Percentiles rank a stretch among this genome's conserved stretches.
Conservation (phyloP, 2,888 invertebrate genomes). For the Ophion costatus region DNA sequence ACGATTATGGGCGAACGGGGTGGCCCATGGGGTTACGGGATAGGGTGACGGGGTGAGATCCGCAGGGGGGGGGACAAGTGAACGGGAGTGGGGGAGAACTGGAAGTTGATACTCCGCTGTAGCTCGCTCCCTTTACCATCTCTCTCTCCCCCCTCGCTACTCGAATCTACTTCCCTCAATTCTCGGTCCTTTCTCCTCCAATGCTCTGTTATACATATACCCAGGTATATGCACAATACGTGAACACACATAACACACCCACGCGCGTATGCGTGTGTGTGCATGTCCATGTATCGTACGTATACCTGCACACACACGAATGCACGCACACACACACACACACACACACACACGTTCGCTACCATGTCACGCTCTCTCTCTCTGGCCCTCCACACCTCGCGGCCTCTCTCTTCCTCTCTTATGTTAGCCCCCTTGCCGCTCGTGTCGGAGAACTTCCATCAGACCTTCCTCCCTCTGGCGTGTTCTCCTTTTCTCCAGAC, state of each 20-base stretch:
- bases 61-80: slow-evolving; percentile 51
- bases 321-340: too few relatives aligned
- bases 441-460: slow-evolving; percentile 39
- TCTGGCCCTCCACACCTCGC: slow-evolving; percentile 15
- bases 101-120: slow-evolving; percentile 59
- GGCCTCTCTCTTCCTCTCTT: slow-evolving; percentile 11
- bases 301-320: fast-evolving
- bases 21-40: slow-evolving; percentile 73
- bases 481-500: slow-evolving; percentile 55
- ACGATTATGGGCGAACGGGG: slow-evolving; percentile 76
- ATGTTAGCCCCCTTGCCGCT: background rate
- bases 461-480: slow-evolving; percentile 52
- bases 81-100: slow-evolving; percentile 20
- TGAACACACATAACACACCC: too few relatives aligned
- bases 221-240: slow-evolving; percentile 2
- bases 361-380: slow-evolving; percentile 49
- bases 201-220: slow-evolving; percentile 30
- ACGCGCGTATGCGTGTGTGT: too few relatives aligned
- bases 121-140: slow-evolving; percentile 54
- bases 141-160: slow-evolving; percentile 41
- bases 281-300: too few relatives aligned
- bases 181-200: slow-evolving; percentile 38
- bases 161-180: slow-evolving; percentile 47
- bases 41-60: slow-evolving; percentile 77
- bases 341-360: background rate